phyloP scores from a whole-genome alignment of 2,797 vertebrate genomes.

The Sebastes reedi region DNA sequence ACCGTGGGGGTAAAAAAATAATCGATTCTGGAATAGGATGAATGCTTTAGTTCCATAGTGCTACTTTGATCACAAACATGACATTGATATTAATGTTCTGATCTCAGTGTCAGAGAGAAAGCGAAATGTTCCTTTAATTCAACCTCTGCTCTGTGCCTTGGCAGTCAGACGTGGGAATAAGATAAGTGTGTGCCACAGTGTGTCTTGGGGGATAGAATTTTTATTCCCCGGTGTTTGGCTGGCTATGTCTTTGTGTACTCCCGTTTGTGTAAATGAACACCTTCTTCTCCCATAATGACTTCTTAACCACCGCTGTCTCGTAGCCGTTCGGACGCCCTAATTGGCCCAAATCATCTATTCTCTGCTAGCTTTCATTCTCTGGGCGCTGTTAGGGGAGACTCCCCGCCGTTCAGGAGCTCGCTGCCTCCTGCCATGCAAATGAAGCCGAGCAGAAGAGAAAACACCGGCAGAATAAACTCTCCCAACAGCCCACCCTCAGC shows the following conservation, averaged over 20 bases:
- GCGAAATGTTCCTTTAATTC: neutral
- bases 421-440: conserved; percentile 55
- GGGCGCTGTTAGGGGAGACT: conserved; percentile 2
- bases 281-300: conserved; percentile 41
- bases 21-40: no score
- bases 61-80: neutral
- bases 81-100: neutral
- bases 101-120: neutral
- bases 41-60: neutral
- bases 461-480: conserved; percentile 33
- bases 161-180: neutral
- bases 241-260: neutral
- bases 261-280: conserved; percentile 29
- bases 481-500: conserved; percentile 9
- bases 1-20: no score
- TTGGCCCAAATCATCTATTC: conserved; percentile 54
- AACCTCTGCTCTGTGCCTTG: neutral
- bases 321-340: conserved; percentile 41
- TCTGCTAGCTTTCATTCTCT: conserved; percentile 21
- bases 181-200: neutral
- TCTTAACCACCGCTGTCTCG: conserved; percentile 28
- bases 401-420: conserved; percentile 27
- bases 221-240: neutral
- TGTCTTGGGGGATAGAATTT: neutral
- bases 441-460: conserved; percentile 35